These are phyloP conservation scores for Ichneumon xanthorius DNA, from an alignment of 2,888 invertebrate species.

Conservation along the genomic window DNA sequence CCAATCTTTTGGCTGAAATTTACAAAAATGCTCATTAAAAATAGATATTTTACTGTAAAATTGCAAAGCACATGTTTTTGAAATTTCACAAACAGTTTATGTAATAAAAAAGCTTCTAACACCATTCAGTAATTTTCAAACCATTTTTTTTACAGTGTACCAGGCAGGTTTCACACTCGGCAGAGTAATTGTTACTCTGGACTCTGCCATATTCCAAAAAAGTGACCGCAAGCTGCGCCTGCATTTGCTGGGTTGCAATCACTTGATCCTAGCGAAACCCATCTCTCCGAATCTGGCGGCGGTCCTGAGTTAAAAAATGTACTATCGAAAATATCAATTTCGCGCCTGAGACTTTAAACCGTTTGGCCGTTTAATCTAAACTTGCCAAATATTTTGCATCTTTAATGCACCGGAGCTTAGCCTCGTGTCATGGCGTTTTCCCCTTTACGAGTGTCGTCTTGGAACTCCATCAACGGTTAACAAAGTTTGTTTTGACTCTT, in stretches of 20 bases:
- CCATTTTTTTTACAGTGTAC: not conserved
- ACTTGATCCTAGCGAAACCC: too few relatives aligned
- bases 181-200: not conserved
- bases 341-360: not conserved
- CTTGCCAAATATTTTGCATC: not conserved
- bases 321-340: not conserved
- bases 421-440: not conserved
- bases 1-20: too few relatives aligned
- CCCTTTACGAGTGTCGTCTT: not conserved
- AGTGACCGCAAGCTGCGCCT: too few relatives aligned
- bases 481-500: conserved; percentile 17
- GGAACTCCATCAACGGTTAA: conserved; percentile 12
- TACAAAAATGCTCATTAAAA: too few relatives aligned
- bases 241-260: not conserved
- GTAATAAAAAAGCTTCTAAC: too few relatives aligned
- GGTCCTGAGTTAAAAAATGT: not conserved
- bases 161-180: not conserved
- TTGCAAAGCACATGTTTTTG: too few relatives aligned
- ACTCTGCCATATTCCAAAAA: too few relatives aligned
- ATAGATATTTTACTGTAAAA: too few relatives aligned
- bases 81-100: too few relatives aligned
- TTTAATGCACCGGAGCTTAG: not conserved
- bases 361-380: not conserved
- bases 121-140: too few relatives aligned
- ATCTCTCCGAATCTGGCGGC: too few relatives aligned